phyloP scores from a whole-genome alignment of 2,797 vertebrate species.

The Pygocentrus nattereri region DNA sequence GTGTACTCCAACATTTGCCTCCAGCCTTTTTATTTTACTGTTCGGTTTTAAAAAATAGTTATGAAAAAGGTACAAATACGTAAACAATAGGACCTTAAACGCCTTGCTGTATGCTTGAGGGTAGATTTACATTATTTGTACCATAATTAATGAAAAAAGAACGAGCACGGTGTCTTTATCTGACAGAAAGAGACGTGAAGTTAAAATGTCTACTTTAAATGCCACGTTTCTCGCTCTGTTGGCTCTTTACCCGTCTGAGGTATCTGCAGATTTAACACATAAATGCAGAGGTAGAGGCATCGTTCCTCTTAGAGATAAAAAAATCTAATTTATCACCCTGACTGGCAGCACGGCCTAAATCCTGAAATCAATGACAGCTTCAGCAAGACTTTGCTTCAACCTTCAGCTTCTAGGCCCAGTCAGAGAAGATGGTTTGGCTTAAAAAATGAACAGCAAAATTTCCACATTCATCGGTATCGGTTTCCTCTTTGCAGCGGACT shows the following conservation, averaged over 20 bases:
- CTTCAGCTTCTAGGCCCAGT: neutral
- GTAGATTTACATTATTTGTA: too few species aligned
- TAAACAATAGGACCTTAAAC: too few species aligned
- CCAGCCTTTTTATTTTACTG: too few species aligned
- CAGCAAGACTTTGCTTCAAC: conserved; percentile 10
- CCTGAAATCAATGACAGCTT: neutral
- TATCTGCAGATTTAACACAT: conserved; percentile 1
- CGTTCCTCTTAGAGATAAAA: neutral
- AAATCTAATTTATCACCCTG: neutral
- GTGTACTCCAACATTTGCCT: too few species aligned
- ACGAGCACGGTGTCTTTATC: too few species aligned
- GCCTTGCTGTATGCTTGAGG: too few species aligned
- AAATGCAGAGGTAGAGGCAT: neutral
- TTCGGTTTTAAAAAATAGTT: too few species aligned
- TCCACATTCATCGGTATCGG: neutral
- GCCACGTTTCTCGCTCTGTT: neutral
- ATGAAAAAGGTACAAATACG: too few species aligned
- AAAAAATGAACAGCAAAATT: neutral
- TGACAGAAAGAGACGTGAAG: neutral
- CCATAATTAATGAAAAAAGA: too few species aligned
- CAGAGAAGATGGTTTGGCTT: neutral
- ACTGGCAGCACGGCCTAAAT: neutral
- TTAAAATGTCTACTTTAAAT: neutral
- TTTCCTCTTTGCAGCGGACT: neutral
- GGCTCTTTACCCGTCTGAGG: neutral